Evolutionary conservation across 2,888 invertebrate genomes (phyloP).

Genomic region (Nebria salina): DNA sequence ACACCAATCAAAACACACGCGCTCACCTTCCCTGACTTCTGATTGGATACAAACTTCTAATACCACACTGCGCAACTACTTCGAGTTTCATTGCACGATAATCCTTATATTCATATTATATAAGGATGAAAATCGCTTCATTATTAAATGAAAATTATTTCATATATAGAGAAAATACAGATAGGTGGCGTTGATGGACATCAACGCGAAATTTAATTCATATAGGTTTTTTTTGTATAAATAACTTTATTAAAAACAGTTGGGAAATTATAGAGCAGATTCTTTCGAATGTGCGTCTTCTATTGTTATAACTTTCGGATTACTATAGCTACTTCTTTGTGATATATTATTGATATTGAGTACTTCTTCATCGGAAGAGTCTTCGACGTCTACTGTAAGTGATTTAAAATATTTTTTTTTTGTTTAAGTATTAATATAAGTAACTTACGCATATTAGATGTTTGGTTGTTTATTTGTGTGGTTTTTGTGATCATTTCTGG

Average conservation of each 20-base stretch:
- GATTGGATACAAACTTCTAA: too few species aligned
- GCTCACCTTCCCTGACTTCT: too few species aligned
- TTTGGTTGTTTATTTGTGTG: background rate
- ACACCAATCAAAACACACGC: background rate
- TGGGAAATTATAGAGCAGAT: conserved; percentile 24
- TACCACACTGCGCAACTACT: too few species aligned
- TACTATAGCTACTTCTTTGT: background rate
- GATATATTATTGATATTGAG: background rate
- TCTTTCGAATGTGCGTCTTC: conserved; percentile 7
- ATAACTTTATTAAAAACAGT: conserved; percentile 12
- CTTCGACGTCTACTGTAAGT: conserved; percentile 10
- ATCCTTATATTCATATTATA: too few species aligned
- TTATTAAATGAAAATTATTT: too few species aligned
- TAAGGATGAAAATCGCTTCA: too few species aligned
- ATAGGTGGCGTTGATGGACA: too few species aligned
- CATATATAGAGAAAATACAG: too few species aligned
- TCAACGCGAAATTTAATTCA: too few species aligned
- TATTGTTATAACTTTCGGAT: background rate
- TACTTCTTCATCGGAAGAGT: conserved; percentile 8
- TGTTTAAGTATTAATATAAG: conserved; percentile 28
- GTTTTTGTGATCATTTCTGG: conserved; percentile 16
- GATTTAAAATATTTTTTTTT: conserved; percentile 9
- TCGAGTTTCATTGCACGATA: too few species aligned
- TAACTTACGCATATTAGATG: conserved; percentile 31
- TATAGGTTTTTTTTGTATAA: background rate